Base-by-base conservation (phyloP, 2,113 vertebrate species). In the Alethe diademata region DNA sequence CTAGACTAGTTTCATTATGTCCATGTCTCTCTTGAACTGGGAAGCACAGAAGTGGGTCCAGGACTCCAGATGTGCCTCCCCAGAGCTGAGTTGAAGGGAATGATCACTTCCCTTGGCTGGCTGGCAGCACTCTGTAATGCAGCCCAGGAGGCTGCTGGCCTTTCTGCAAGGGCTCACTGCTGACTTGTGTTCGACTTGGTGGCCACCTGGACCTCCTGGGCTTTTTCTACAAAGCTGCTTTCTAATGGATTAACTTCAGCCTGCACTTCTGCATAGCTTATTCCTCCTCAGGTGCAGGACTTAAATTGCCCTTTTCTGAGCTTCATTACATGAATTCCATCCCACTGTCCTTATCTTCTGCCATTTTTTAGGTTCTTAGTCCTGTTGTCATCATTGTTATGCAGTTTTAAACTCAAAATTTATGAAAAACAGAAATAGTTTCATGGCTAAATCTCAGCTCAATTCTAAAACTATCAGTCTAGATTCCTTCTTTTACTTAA, bases 141-240 rank as follows among this genome's bases (percentile, higher is more conserved):
- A 88, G 75, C 33, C 25, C 62, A 16, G 62, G 31, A 48, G 29
- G 35, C 48, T 90, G 40, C 5, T 69, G 62, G 31, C 40, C 25
- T 62, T 62, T 54, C 56, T 70, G 23, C 0, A 0, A 74, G 24
- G 61, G 31, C 26, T 66, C 42, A 6, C 31, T 78, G 42, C 61
- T 82, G 75, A 12, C 51, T 82, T 65, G 9, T 35, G 12, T 75
- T 51, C 45, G 61, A 6, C 26, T 61, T 80, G 43, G 10, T 64
- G 69, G 43, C 40, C 29, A 53, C 29, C 17, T 1, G 1, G 17
- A 42, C 14, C 6, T 13, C 12, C 19, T 0, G 6, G 31, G 28
- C 28, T 42, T 85, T 76, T 64, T 38, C 81, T 65, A 31, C 73
- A 57, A 65, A 80, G 24, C 40, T 51, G n/a, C 45, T 87, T 84